Percentiles rank a stretch among this genome's conserved stretches.
Conservation (phyloP, 2,888 invertebrate species). For the Nephrotoma appendiculata region DNA sequence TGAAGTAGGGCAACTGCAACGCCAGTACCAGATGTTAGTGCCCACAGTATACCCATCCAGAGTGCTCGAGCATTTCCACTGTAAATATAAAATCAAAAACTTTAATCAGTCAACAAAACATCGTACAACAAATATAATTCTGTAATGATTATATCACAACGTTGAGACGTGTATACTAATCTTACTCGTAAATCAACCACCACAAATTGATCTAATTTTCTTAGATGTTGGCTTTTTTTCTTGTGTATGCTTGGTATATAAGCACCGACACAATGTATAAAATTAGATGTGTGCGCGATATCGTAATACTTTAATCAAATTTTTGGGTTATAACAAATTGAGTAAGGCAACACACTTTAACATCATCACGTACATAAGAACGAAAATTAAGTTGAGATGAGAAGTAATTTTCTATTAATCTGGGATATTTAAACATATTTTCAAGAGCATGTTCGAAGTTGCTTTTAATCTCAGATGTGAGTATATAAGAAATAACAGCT, state of each 20-base stretch:
- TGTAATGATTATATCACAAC: not conserved
- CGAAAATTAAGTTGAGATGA: not conserved
- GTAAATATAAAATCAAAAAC: slow-evolving; percentile 9
- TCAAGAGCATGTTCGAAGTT: no score
- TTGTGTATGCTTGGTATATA: not conserved
- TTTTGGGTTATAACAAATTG: not conserved
- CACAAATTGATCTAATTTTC: not conserved
- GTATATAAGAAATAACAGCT: no score
- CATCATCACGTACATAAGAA: not conserved
- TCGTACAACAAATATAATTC: not conserved
- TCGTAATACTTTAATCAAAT: not conserved
- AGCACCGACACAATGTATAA: not conserved
- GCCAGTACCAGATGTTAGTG: slow-evolving; percentile 60
- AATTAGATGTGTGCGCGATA: not conserved
- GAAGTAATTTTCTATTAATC: no score
- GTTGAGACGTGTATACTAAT: not conserved
- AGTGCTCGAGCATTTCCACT: slow-evolving; percentile 56
- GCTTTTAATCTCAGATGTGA: no score
- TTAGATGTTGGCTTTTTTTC: not conserved
- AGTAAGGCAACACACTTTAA: not conserved
- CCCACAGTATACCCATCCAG: slow-evolving; percentile 65
- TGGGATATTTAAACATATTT: no score
- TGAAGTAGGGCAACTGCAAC: slow-evolving; percentile 75
- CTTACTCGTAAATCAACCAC: not conserved
- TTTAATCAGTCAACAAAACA: not conserved